Base-by-base conservation (phyloP, 1,140 invertebrate species). In the Drosophila teissieri region DNA sequence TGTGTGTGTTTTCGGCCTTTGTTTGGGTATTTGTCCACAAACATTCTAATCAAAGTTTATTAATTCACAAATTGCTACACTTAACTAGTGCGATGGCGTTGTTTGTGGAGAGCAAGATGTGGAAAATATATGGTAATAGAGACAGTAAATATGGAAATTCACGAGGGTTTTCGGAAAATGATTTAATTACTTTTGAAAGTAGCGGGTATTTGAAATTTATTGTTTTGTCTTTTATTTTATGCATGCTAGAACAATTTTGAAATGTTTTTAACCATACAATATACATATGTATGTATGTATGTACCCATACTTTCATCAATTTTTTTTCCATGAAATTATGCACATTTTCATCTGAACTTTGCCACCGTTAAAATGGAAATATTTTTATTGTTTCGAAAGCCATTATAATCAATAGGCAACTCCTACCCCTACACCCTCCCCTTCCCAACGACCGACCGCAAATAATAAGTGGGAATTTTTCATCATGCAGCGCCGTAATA, bases 31-130 rank as follows among this genome's bases (percentile, higher is more conserved):
- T 69, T 74, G 56, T 76, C 69, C 69, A 58, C 69, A 82, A 78
- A 79, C 77, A 84, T 80, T 65, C 76, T 63, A 80, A 84, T 80
- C 70, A 84, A 72, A 84, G 80, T 80, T 84, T 79, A 84, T 84
- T 84, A 79, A 84, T 84, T 84, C 73, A 84, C 80, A 84, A 84
- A 84, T 83, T 80, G 77, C 80, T 75, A 56, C 52, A 75, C 60
- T 84, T 70, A 79, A 69, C 63, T 62, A 78, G 42, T 46, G 34
- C 27, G 27, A 5, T 57, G 60, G 11, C 6, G n/a, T 31, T 31
- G 31, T 31, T 22, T 4, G 19, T 19, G 27, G 31, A 31, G 31
- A 31, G 31, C 31, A 31, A 42, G 15, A 1, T 7, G 22, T 5
- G 31, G 4, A 36, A n/a, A 22, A 60, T 37, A 60, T 27, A 6